A percentile compares a stretch with the other conserved stretches of the same genome.
Conservation (phyloP, 2,888 invertebrate species). For the Byasa hedistus region DNA sequence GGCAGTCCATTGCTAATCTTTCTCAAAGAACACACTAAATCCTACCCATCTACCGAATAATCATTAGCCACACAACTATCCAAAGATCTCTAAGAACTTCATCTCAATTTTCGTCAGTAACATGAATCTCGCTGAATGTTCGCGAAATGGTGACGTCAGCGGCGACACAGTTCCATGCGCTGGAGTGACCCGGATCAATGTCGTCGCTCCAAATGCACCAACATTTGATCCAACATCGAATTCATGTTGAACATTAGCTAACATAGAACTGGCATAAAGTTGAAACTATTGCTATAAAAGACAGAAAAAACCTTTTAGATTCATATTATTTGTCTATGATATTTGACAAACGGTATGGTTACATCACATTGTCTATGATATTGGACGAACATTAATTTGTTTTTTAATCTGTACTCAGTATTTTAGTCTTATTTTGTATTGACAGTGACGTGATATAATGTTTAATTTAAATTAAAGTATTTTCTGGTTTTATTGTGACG, state of each 20-base stretch:
- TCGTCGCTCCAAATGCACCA: conserved; percentile 5
- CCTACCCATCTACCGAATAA: neutral
- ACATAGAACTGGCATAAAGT: too few species aligned
- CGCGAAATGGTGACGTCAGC: conserved; percentile 31
- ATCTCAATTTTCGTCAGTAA: neutral
- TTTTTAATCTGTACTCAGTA: too few species aligned
- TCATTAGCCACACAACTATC: neutral
- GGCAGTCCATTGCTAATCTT: neutral
- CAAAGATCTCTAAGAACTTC: neutral
- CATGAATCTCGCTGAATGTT: neutral
- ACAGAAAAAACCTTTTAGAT: too few species aligned
- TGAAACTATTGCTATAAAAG: too few species aligned
- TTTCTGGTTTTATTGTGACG: too few species aligned
- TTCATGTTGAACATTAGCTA: neutral
- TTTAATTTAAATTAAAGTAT: too few species aligned
- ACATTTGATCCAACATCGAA: conserved; percentile 2
- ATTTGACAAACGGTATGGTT: too few species aligned
- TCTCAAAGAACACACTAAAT: neutral
- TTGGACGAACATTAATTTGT: too few species aligned
- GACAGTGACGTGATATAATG: too few species aligned
- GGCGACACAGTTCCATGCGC: conserved; percentile 32
- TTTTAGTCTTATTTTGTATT: too few species aligned
- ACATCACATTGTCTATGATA: too few species aligned
- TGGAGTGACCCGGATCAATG: conserved; percentile 33
- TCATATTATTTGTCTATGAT: too few species aligned